Evolutionary conservation across 2,113 vertebrate species (phyloP), one percentile per base, ranked within the genome.

Genomic region (Antigone vipio): DNA sequence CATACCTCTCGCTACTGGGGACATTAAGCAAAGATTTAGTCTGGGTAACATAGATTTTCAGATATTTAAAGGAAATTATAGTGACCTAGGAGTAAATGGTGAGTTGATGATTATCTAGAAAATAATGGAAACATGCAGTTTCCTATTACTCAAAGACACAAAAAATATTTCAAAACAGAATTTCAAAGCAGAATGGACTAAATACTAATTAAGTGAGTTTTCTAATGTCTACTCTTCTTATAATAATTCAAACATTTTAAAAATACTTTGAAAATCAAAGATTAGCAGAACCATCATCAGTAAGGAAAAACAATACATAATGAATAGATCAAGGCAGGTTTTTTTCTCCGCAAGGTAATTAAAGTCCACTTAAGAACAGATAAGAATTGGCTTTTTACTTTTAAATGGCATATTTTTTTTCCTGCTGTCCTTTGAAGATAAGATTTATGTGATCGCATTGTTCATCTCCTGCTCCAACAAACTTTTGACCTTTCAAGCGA

Each of bases 281-380:
- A 30, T 22, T 60, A 88, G 6, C 19, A 82, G 18, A 63, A 59
- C 13, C 5, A 22, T 55, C 2, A 63, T 34, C 13, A 63, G 8
- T 71, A 74, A 93, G 22, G 11, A 38, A 78, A 89, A 92, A 5
- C 4, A 79, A 40, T 21, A 26, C 2, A 32, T 32, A 63, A 72
- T 29, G 0, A 73, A 56, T 12, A 68, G 23, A 85, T 40, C 2
- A 35, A 92, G 15, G 13, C 9, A 56, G 5, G 7, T 1, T 0
- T 9, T 24, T 72, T 21, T 15, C 10, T 16, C 26, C 1, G 0
- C 27, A 68, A 52, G 9, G 9, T 83, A 34, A 77, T 27, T 74
- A 29, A 86, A 40, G 21, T 60, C 66, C 34, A 35, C 18, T 40
- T 76, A 76, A 62, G 26, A 59, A 35, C 1, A 50, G n/a, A 63